Evolutionary conservation across 1,140 invertebrate genomes (phyloP).

Genomic region (Drosophila lacteicornis): DNA sequence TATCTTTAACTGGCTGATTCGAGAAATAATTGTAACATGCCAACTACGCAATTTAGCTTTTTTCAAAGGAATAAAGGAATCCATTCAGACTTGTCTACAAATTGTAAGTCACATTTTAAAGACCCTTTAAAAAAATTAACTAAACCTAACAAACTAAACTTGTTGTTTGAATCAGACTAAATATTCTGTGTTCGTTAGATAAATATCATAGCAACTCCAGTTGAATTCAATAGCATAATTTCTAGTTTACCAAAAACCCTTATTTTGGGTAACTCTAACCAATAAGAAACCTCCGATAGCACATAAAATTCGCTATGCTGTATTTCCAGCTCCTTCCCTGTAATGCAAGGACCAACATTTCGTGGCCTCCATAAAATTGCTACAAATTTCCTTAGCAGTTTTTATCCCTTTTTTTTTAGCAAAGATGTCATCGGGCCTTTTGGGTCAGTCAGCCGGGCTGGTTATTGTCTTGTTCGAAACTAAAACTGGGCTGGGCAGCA

Average conservation of each 20-base stretch:
- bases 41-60: not conserved
- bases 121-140: not conserved
- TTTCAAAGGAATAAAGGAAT: not conserved
- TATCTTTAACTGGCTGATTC: not conserved
- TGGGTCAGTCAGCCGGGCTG: constrained; percentile 49
- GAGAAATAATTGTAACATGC: constrained; percentile 6
- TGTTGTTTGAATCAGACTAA: not conserved
- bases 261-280: constrained; percentile 5
- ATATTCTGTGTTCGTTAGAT: no score
- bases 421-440: constrained; percentile 43
- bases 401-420: constrained; percentile 63
- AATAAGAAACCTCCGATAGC: constrained; percentile 35
- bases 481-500: constrained; percentile 48
- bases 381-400: constrained; percentile 65
- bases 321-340: constrained; percentile 2
- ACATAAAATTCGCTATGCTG: constrained; percentile 62
- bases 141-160: not conserved
- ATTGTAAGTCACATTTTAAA: not conserved
- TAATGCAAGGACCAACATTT: not conserved
- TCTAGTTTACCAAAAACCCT: constrained; percentile 18
- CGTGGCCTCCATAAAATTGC: constrained; percentile 47
- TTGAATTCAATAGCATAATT: not conserved
- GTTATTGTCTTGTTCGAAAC: constrained; percentile 49
- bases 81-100: no score
- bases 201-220: no score